phyloP scores from a whole-genome alignment of 2,888 invertebrate genomes.

The Oxyteleia sp. region DNA sequence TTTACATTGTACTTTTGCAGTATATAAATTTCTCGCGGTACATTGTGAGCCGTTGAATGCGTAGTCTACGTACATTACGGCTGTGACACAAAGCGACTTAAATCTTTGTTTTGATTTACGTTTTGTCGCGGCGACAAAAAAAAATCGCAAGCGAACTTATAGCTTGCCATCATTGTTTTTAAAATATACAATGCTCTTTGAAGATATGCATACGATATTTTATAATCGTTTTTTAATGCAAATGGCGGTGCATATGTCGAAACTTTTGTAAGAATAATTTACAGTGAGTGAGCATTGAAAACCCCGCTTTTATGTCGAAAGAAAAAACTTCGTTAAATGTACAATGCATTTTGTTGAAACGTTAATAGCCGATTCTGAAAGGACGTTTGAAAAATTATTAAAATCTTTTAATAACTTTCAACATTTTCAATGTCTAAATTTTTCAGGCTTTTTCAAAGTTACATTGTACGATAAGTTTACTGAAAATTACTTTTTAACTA shows the following conservation, averaged over 20 bases:
- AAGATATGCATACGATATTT: constrained; percentile 14
- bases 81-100: constrained; percentile 44
- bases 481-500: no score
- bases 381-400: not conserved
- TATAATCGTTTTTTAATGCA: constrained; percentile 37
- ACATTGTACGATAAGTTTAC: no score
- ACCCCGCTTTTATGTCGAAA: not conserved
- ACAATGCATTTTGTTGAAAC: not conserved
- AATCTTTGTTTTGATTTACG: constrained; percentile 54
- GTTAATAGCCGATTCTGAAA: not conserved
- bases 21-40: constrained; percentile 50
- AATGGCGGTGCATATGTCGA: constrained; percentile 7
- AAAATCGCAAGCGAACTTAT: constrained; percentile 26
- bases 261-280: constrained; percentile 33
- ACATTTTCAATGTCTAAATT: no score
- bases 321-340: not conserved
- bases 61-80: constrained; percentile 24
- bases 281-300: constrained; percentile 1
- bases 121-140: constrained; percentile 31
- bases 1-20: constrained; percentile 51
- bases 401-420: not conserved
- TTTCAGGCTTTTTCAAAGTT: no score
- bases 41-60: constrained; percentile 43
- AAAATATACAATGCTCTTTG: constrained; percentile 39
- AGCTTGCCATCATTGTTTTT: constrained; percentile 18